Conservation (phyloP, 2,888 invertebrate species). For the Scelioninae gen. 1 region DNA sequence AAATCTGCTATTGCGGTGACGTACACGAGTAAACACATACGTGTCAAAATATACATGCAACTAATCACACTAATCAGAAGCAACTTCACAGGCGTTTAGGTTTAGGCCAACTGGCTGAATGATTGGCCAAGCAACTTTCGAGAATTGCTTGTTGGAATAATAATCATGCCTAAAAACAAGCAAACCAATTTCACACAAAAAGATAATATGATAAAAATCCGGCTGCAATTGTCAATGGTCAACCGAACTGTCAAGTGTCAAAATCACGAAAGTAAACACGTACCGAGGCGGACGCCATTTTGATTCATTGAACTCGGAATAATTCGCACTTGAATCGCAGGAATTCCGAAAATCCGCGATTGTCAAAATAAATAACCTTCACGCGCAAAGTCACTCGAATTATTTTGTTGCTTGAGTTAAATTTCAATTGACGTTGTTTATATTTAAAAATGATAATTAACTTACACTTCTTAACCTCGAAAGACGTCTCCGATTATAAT, state of each 20-base stretch:
- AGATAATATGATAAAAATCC: no score
- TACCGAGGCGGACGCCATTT: conserved; percentile 84
- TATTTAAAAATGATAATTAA: no score
- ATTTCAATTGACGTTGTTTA: no score
- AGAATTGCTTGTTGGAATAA: no score
- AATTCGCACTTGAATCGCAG: background rate
- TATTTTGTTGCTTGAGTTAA: background rate
- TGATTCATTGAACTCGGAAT: conserved; percentile 61
- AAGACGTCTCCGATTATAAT: no score
- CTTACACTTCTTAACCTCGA: no score
- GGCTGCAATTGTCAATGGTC: conserved; percentile 1
- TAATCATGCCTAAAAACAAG: conserved; percentile 11
- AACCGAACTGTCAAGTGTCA: no score
- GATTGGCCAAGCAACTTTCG: no score
- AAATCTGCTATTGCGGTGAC: conserved; percentile 40
- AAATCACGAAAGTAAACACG: conserved; percentile 72
- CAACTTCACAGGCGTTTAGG: no score
- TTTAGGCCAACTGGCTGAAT: no score
- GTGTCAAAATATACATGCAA: conserved; percentile 52
- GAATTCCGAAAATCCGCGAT: conserved; percentile 11
- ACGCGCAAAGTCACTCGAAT: background rate
- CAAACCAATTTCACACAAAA: background rate
- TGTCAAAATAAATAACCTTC: conserved; percentile 5
- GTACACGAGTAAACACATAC: conserved; percentile 41
- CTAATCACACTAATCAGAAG: conserved; percentile 30